These are phyloP conservation scores for Sipunculus nudus DNA, from an alignment of 2,888 invertebrate species.

Conservation along the genomic window DNA sequence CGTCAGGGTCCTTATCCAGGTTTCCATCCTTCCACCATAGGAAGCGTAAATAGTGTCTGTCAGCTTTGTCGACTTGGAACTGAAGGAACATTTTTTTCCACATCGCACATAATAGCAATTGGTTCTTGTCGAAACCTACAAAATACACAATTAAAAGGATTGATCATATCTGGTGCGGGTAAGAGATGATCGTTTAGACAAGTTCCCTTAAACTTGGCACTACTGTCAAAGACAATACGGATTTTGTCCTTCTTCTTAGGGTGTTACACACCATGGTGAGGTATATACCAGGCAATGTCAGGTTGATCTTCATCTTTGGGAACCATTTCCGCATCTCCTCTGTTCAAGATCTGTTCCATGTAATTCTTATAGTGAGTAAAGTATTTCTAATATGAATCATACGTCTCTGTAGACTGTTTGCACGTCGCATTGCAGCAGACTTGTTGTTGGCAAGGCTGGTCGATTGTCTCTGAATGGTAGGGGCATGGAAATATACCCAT, in stretches of 20 bases:
- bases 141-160: not conserved
- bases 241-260: not conserved
- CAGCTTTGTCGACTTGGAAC: constrained; percentile 1
- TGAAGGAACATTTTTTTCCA: not conserved
- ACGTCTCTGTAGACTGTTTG: not conserved
- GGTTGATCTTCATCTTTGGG: not conserved
- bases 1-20: not conserved
- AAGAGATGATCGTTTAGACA: not conserved
- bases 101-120: not conserved
- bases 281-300: not conserved
- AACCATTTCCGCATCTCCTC: not conserved
- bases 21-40: constrained; percentile 2
- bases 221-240: not conserved
- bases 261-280: not conserved
- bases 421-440: not conserved
- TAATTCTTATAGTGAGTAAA: not conserved
- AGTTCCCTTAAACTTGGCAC: not conserved
- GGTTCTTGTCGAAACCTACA: not conserved
- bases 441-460: not conserved
- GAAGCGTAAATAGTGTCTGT: not conserved
- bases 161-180: not conserved
- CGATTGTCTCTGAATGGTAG: no score
- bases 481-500: no score
- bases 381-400: not conserved
- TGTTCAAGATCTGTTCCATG: no score